A percentile compares a stretch with the other conserved stretches of the same genome.
Evolutionary conservation across 2,113 vertebrate species (phyloP).

Genomic region (Zapornia atra): DNA sequence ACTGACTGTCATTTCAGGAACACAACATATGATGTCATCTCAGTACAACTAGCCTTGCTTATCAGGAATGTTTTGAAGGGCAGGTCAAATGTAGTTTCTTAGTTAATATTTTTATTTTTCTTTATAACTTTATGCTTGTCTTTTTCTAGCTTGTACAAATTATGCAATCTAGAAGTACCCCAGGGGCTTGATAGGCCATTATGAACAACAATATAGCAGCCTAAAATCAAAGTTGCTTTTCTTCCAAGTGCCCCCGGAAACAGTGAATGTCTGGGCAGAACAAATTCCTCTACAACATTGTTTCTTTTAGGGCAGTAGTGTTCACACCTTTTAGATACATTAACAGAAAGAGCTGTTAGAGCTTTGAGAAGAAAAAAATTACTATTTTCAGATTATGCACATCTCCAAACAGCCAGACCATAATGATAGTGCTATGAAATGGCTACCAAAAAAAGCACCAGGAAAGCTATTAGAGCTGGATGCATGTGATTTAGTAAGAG

Average conservation of each 20-base stretch:
- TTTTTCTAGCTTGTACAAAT: neutral
- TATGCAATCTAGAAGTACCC: neutral
- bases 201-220: neutral
- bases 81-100: neutral
- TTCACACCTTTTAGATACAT: neutral
- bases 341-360: neutral
- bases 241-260: neutral
- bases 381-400: neutral
- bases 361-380: neutral
- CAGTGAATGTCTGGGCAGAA: neutral
- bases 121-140: fast-evolving
- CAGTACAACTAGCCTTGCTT: neutral
- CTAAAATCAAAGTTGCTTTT: neutral
- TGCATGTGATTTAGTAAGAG: neutral
- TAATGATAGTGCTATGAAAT: neutral
- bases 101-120: neutral
- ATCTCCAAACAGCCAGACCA: neutral
- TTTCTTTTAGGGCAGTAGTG: neutral
- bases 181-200: neutral
- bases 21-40: neutral
- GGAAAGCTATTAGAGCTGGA: neutral
- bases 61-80: neutral
- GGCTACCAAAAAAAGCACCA: neutral
- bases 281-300: neutral
- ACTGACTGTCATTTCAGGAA: neutral